Evolutionary conservation across 2,797 vertebrate genomes (phyloP).

Genomic region (Garrulus glandarius): DNA sequence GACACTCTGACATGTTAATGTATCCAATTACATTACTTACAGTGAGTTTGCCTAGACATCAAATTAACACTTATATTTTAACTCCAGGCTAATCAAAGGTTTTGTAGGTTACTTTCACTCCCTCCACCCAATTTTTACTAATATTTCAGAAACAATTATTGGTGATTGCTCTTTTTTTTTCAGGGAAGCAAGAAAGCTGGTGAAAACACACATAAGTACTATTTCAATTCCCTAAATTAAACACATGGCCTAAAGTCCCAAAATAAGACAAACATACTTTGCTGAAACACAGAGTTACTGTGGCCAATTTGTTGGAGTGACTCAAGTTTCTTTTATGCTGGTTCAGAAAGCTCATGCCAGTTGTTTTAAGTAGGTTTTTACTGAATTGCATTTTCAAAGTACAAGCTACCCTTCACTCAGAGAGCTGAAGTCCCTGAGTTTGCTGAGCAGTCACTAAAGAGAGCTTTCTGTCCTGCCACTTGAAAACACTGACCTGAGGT

Average conservation of each 20-base stretch:
- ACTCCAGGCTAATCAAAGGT: background rate
- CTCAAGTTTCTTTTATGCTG: background rate
- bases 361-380: background rate
- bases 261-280: background rate
- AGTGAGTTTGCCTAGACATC: background rate
- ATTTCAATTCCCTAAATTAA: background rate
- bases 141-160: background rate
- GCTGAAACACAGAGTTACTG: background rate
- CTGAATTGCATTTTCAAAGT: background rate
- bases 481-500: background rate
- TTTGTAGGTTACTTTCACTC: background rate
- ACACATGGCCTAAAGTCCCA: background rate
- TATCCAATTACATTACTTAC: background rate
- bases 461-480: background rate
- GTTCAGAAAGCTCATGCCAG: background rate
- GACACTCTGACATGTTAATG: background rate
- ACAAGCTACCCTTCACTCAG: background rate
- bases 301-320: background rate
- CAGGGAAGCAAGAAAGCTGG: background rate
- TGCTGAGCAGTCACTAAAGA: background rate
- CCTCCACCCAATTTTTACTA: background rate
- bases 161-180: background rate
- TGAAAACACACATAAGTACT: background rate
- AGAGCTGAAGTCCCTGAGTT: background rate
- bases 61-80: background rate